Conservation (phyloP, 1,140 invertebrate species). For the Cecropterus lyciades region DNA sequence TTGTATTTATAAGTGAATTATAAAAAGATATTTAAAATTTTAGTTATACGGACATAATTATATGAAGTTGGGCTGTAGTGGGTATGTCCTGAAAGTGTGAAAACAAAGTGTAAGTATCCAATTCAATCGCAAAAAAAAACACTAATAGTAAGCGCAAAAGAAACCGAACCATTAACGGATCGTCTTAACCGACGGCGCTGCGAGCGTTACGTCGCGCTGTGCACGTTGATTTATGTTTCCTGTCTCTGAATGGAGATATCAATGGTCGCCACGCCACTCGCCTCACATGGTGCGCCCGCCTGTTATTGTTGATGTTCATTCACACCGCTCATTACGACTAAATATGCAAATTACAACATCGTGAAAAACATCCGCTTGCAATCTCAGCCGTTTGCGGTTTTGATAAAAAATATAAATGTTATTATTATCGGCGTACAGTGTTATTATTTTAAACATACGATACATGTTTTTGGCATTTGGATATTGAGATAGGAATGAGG, state of each 20-base stretch:
- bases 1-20: too few species aligned
- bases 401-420: slow-evolving; percentile 22
- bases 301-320: slow-evolving; percentile 70
- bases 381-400: slow-evolving; percentile 25
- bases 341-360: slow-evolving; percentile 50
- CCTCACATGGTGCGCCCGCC: slow-evolving; percentile 56
- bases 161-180: not conserved
- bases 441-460: slow-evolving; percentile 1
- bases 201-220: slow-evolving; percentile 51
- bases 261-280: slow-evolving; percentile 52
- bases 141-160: too few species aligned
- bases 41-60: too few species aligned
- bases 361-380: slow-evolving; percentile 45
- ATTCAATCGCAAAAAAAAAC: too few species aligned
- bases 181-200: slow-evolving; percentile 12
- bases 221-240: slow-evolving; percentile 78
- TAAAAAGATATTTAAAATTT: too few species aligned
- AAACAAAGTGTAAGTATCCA: too few species aligned
- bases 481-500: not conserved
- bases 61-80: too few species aligned
- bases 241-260: slow-evolving; percentile 76
- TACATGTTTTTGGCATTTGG: not conserved
- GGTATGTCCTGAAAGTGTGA: too few species aligned
- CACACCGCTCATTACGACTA: slow-evolving; percentile 52
- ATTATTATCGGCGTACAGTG: not conserved